phyloP scores from a whole-genome alignment of 1,140 invertebrate genomes.

The Eupeodes corollae region DNA sequence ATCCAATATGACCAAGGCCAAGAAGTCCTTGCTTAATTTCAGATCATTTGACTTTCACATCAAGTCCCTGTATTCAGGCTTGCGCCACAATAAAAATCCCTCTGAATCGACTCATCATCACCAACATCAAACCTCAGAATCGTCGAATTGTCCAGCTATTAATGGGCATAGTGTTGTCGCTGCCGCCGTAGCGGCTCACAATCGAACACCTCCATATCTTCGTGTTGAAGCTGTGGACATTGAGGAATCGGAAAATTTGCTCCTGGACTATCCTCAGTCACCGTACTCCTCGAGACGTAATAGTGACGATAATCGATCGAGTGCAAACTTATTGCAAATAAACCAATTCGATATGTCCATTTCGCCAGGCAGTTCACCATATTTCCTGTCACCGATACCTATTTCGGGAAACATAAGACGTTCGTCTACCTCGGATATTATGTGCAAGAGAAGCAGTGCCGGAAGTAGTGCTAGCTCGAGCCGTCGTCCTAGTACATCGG shows the following conservation, averaged over 20 bases:
- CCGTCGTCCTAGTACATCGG: constrained; percentile 31
- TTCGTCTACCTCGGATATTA: constrained; percentile 32
- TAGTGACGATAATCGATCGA: constrained; percentile 14
- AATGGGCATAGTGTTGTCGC: not conserved
- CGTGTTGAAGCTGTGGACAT: constrained; percentile 29
- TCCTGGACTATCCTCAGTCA: constrained; percentile 21
- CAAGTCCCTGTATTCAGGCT: constrained; percentile 29
- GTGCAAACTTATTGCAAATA: constrained; percentile 16
- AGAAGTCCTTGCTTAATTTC: constrained; percentile 26
- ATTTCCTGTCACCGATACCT: constrained; percentile 3
- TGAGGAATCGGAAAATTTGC: constrained; percentile 18
- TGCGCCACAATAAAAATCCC: constrained; percentile 9
- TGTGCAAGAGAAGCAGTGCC: constrained; percentile 15
- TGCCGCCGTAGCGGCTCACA: not conserved
- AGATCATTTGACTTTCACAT: constrained; percentile 34
- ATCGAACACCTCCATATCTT: constrained; percentile 23
- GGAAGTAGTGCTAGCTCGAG: constrained; percentile 10
- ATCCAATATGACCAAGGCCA: not conserved
- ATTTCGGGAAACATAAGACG: constrained; percentile 17
- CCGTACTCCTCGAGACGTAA: constrained; percentile 19
- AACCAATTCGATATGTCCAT: not conserved
- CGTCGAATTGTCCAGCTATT: not conserved
- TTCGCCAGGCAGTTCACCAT: constrained; percentile 2
- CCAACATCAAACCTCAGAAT: not conserved
- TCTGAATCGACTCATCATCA: not conserved